These are phyloP conservation scores for Dicaeum eximium DNA, from an alignment of 2,113 vertebrate genomes.

Conservation along the genomic window DNA sequence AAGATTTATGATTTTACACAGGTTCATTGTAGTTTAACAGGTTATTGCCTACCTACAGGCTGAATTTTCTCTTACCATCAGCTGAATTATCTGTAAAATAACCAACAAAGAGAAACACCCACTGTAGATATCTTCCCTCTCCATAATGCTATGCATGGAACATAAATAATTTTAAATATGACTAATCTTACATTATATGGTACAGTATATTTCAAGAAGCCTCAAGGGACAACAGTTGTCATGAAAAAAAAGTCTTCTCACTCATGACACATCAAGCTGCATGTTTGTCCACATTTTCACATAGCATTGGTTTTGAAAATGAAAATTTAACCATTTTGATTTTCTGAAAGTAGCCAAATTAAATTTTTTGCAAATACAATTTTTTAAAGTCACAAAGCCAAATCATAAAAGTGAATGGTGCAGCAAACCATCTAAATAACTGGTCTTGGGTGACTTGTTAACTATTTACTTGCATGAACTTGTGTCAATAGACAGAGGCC, in stretches of 20 bases:
- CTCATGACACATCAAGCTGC: not conserved
- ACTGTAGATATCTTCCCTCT: not conserved
- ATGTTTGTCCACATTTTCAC: not conserved
- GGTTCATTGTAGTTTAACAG: not conserved
- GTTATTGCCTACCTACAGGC: not conserved
- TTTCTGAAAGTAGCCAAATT: not conserved
- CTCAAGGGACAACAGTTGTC: not conserved
- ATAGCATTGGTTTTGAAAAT: not conserved
- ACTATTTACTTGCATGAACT: slow-evolving; percentile 37
- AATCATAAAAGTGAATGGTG: not conserved
- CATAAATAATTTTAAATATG: slow-evolving; percentile 9
- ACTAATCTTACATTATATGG: not conserved
- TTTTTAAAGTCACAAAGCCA: not conserved
- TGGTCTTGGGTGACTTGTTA: slow-evolving; percentile 27
- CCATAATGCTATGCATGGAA: not conserved
- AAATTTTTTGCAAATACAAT: not conserved
- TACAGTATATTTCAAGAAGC: not conserved
- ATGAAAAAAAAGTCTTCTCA: not conserved
- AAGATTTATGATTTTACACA: not conserved
- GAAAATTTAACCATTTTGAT: not conserved
- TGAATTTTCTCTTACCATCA: not conserved
- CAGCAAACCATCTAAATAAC: not conserved
- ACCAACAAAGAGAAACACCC: not conserved
- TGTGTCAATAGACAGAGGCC: slow-evolving; percentile 38
- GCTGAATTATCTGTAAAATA: not conserved